phyloP scores from a whole-genome alignment of 2,113 vertebrate genomes.

The Neofelis nebulosa region DNA sequence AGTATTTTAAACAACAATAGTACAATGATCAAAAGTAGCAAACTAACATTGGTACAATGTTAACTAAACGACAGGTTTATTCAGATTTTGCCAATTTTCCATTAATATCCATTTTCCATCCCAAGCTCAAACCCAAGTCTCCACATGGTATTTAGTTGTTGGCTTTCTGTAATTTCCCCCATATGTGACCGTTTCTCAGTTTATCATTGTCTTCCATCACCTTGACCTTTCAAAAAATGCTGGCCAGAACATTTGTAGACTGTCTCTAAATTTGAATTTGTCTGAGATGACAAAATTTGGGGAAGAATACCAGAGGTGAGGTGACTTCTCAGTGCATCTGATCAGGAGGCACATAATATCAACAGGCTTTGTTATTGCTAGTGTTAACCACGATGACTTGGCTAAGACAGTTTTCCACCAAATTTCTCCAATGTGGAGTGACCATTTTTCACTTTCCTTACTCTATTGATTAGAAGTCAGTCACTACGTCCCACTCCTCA shows the following conservation, averaged over 20 bases:
- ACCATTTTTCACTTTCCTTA: not conserved
- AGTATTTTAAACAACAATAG: not conserved
- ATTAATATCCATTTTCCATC: not conserved
- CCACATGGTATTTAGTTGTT: not conserved
- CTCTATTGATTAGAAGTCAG: not conserved
- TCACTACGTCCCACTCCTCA: not conserved
- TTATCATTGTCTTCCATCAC: not conserved
- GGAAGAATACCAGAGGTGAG: not conserved
- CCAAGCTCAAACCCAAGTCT: not conserved
- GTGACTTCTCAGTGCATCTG: accelerated
- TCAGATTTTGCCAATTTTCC: not conserved
- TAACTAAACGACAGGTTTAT: not conserved
- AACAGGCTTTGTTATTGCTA: not conserved
- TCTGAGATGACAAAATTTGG: not conserved
- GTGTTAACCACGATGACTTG: not conserved
- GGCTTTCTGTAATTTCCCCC: not conserved
- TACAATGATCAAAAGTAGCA: not conserved
- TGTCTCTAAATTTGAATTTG: not conserved
- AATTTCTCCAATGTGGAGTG: not conserved
- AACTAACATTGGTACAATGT: not conserved
- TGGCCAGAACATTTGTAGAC: not conserved
- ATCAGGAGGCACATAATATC: too few relatives aligned
- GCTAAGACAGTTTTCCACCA: not conserved
- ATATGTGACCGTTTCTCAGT: not conserved
- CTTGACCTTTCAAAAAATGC: not conserved